Base-by-base conservation (phyloP, 1,140 invertebrate species). In the Acromyrmex echinatior region DNA sequence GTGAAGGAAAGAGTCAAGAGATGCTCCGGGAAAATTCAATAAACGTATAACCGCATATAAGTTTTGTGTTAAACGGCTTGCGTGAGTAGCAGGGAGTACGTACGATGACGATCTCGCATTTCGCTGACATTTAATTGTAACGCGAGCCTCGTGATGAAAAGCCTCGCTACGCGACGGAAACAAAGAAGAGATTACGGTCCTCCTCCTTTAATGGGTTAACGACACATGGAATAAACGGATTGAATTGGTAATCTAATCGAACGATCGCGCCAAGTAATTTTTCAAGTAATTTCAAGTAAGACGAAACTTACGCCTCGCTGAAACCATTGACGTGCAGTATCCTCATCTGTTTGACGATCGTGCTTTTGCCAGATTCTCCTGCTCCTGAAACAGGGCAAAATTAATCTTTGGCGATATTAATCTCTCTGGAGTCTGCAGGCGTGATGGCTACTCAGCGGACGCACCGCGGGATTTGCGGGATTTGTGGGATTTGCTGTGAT, bases 291-390 rank as follows among this genome's bases (percentile, higher is more conserved):
- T 35, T 35, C 6, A 35, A 35, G 39, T 35, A 35, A 35, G 39
- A 45, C 0, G 39, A 90, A 87, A 96, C 97, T 97, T 96, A 97
- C 97, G 97, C 96, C 96, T 98, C 98, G 95, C 98, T 99, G 96
- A 99, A 99, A 91, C 99, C 99, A 97, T 99, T 99, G 87, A 99
- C 99, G 96, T 99, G 99, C 93, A 99, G 97, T 96, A 99, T 99
- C 95, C 99, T 97, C 99, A 99, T 99, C 96, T 99, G 99, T 96
- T 99, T 99, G 92, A 99, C 99, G 95, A 99, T 99, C 89, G 99
- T 99, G 93, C 99, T 99, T 96, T 99, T 99, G 91, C 99, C 99
- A 63, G 99, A 99, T 96, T 99, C 99, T 93, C 99, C 99, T 92
- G 99, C 99, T 92, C 98, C 97, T 96, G 90, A 88, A 95, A 95